Conservation (phyloP, 2,797 vertebrate species). For the Numenius phaeopus region DNA sequence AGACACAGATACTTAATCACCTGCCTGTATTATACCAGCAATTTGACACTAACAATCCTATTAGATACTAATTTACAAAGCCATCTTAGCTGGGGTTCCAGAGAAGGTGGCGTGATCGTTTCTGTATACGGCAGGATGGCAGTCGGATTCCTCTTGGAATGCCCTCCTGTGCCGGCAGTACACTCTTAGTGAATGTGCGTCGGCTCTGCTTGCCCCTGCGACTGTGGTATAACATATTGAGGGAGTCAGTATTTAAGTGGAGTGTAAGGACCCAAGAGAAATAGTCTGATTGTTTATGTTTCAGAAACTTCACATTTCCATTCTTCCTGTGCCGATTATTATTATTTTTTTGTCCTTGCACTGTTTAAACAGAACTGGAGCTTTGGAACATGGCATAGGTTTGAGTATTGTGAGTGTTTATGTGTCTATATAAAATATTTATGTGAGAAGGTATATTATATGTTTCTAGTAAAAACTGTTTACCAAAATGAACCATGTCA, state of each 20-base stretch:
- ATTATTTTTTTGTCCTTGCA: background rate
- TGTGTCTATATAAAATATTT: conserved; percentile 1
- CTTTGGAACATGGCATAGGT: background rate
- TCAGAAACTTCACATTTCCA: background rate
- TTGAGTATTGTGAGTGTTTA: background rate
- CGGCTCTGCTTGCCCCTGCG: background rate
- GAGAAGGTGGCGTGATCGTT: background rate
- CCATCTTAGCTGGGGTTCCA: background rate
- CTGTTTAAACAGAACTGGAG: background rate
- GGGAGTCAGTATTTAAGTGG: background rate
- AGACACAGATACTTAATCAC: background rate
- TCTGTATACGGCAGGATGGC: accelerated
- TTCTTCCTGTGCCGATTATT: background rate
- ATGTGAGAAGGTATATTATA: background rate
- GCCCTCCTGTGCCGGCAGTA: background rate
- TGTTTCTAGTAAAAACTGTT: conserved; percentile 42
- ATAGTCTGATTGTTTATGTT: background rate
- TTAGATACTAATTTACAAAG: background rate
- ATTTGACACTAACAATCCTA: background rate
- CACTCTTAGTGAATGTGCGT: accelerated
- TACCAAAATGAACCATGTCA: background rate
- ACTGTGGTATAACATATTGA: background rate
- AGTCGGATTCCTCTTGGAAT: background rate
- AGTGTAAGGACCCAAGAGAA: background rate
- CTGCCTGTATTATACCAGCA: background rate